These are phyloP conservation scores for Actinernus sp. DNA, from an alignment of 92 coral and sea anemone genomes.

Conservation along the genomic window DNA sequence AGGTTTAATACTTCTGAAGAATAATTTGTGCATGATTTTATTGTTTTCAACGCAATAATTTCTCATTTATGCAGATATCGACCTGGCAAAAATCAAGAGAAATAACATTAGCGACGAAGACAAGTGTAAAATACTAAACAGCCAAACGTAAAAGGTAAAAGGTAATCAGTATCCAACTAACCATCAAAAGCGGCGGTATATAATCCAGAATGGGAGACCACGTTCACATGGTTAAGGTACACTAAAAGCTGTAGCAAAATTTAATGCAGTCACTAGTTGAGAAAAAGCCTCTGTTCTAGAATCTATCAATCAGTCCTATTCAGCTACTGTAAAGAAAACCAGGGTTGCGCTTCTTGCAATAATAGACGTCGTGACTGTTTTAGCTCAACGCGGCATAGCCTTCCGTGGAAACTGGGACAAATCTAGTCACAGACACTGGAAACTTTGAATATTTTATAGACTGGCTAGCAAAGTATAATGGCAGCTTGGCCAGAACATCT, in stretches of 20 bases:
- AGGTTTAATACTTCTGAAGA: no score
- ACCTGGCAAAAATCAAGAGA: no score
- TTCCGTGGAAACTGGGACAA: constrained; percentile 58
- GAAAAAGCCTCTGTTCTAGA: constrained; percentile 45
- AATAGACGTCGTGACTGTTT: constrained; percentile 36
- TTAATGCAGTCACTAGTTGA: constrained; percentile 23
- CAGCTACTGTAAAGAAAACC: constrained; percentile 35
- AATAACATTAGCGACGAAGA: no score
- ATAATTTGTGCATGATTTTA: no score
- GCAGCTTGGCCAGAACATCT: constrained; percentile 15
- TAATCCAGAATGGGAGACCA: no score
- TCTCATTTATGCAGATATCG: no score
- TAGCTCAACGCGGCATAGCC: constrained; percentile 50
- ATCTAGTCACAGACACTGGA: constrained; percentile 28
- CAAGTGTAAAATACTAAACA: no score
- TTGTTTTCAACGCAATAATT: no score
- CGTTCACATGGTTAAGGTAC: no score
- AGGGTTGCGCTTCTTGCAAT: constrained; percentile 45
- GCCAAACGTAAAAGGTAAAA: no score
- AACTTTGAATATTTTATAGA: constrained; percentile 47
- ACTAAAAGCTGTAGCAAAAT: constrained; percentile 29
- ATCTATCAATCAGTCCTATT: constrained; percentile 21
- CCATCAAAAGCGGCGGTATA: no score
- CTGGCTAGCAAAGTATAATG: constrained; percentile 49
- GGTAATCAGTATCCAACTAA: no score